Conservation (phyloP, 2,888 invertebrate genomes). For the Tricholauxania praeusta region DNA sequence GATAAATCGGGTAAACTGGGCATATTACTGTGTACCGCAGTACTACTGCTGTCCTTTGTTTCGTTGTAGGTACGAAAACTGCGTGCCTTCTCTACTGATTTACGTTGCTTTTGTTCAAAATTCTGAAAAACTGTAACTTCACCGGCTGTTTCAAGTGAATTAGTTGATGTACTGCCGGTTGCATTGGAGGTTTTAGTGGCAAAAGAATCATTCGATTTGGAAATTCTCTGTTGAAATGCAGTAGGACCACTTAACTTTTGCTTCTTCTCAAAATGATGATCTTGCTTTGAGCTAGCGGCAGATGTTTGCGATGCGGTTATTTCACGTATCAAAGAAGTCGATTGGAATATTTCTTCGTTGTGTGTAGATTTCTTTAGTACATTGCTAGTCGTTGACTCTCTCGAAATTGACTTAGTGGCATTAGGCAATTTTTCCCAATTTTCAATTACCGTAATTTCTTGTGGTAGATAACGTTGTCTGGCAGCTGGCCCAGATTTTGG, state of each 20-base stretch:
- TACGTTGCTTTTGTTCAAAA: slow-evolving; percentile 66
- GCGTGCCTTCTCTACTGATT: slow-evolving; percentile 78
- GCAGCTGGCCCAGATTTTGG: slow-evolving; percentile 70
- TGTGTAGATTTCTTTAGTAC: slow-evolving; percentile 53
- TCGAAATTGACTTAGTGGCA: slow-evolving; percentile 15
- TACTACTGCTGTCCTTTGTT: slow-evolving; percentile 47
- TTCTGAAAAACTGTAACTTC: slow-evolving; percentile 50
- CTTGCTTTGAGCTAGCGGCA: slow-evolving; percentile 32
- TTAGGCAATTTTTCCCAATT: slow-evolving; percentile 41
- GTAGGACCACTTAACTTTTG: slow-evolving; percentile 71
- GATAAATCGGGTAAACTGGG: slow-evolving; percentile 66
- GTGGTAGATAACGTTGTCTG: slow-evolving; percentile 72
- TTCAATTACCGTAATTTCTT: slow-evolving; percentile 67
- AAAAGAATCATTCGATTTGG: slow-evolving; percentile 66
- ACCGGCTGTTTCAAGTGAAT: slow-evolving; percentile 55
- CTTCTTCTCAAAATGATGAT: slow-evolving; percentile 63
- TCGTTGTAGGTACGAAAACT: slow-evolving; percentile 76
- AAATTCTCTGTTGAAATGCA: slow-evolving; percentile 71
- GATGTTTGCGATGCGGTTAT: slow-evolving; percentile 48
- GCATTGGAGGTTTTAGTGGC: slow-evolving; percentile 55
- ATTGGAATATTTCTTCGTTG: slow-evolving; percentile 61
- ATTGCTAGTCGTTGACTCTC: slow-evolving; percentile 38
- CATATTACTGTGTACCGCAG: slow-evolving; percentile 57
- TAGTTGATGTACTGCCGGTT: slow-evolving; percentile 35
- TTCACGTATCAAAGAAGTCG: slow-evolving; percentile 61